Conservation (phyloP, 2,113 vertebrate species). For the Arenaria interpres region DNA sequence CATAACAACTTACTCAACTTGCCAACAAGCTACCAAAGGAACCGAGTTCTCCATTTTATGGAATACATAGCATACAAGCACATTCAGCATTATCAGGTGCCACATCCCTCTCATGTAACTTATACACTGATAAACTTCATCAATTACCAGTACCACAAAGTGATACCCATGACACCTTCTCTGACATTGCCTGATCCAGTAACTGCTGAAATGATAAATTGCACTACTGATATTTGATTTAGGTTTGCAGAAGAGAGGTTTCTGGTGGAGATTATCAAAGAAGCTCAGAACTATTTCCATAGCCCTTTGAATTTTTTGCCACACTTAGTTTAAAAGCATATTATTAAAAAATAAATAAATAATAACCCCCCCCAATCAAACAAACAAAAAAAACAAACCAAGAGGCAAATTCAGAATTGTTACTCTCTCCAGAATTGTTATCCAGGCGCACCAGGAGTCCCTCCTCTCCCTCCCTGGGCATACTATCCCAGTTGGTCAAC, state of each 20-base stretch:
- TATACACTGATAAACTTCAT: background rate
- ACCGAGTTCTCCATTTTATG: background rate
- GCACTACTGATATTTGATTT: background rate
- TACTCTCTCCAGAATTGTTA: background rate
- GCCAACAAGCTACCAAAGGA: background rate
- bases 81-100: background rate
- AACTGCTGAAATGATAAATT: background rate
- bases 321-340: background rate
- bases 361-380: no score
- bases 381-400: background rate
- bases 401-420: background rate
- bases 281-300: background rate
- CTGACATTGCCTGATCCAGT: background rate
- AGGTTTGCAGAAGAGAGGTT: background rate
- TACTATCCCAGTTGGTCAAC: fast-evolving
- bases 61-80: background rate
- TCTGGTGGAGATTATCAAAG: background rate
- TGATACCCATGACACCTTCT: background rate
- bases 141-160: background rate
- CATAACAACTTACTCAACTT: background rate
- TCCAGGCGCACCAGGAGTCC: background rate
- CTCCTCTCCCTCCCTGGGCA: background rate
- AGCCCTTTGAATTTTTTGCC: background rate
- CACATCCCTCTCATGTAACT: background rate
- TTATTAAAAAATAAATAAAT: background rate